These are phyloP conservation scores for Clarias magur DNA, from an alignment of 2,113 vertebrate genomes.

Conservation along the genomic window DNA sequence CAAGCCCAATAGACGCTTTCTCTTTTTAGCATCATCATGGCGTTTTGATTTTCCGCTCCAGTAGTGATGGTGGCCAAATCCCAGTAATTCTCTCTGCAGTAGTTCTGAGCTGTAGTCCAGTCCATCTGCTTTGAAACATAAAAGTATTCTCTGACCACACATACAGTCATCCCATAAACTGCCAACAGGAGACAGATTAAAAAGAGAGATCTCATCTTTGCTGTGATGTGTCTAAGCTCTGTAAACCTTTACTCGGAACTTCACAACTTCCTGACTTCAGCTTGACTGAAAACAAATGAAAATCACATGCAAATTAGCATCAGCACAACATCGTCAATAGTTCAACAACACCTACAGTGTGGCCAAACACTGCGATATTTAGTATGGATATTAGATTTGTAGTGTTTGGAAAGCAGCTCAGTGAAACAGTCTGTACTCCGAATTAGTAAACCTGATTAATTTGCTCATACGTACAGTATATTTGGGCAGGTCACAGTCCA, in stretches of 20 bases:
- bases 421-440: too few species aligned
- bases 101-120: neutral
- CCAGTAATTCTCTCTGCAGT: neutral
- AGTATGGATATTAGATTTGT: neutral
- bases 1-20: neutral
- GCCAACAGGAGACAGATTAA: neutral
- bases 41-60: neutral
- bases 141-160: neutral
- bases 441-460: too few species aligned
- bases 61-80: neutral
- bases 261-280: neutral
- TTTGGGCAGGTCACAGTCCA: too few species aligned
- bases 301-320: neutral
- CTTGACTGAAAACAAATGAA: neutral
- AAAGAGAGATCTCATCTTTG: conserved; percentile 3
- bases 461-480: too few species aligned
- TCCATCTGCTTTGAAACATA: neutral
- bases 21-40: neutral
- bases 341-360: neutral
- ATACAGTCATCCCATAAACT: neutral
- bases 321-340: neutral
- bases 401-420: too few species aligned
- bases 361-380: neutral
- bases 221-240: neutral
- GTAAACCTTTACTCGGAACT: neutral